These are phyloP conservation scores for Tribolium castaneum DNA, from an alignment of 1,140 invertebrate species.

Conservation along the genomic window DNA sequence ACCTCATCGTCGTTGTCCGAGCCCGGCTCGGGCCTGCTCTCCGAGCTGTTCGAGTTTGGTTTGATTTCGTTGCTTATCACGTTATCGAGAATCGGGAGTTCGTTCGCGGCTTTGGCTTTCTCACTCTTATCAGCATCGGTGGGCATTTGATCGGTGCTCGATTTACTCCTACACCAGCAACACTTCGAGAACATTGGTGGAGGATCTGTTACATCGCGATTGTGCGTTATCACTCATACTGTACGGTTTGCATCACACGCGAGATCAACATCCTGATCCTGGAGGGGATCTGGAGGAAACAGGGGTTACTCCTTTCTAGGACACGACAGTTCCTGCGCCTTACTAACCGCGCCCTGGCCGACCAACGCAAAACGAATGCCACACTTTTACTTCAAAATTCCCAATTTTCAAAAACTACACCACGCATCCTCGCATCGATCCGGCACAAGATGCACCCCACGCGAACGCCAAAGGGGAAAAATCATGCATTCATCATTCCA, in stretches of 20 bases:
- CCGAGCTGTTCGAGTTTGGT: conserved; percentile 33
- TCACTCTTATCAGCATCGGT: conserved; percentile 29
- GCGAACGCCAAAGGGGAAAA: neutral
- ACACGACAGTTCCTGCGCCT: conserved; percentile 21
- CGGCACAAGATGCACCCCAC: conserved; percentile 12
- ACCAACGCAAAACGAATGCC: conserved; percentile 22
- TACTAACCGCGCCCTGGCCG: conserved; percentile 26
- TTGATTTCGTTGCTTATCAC: neutral
- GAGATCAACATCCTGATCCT: conserved; percentile 31
- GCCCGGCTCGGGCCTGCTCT: conserved; percentile 40
- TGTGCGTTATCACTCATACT: conserved; percentile 5
- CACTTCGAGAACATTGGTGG: conserved; percentile 38
- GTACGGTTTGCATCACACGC: conserved; percentile 10
- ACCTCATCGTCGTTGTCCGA: conserved; percentile 63
- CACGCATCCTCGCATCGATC: conserved; percentile 18
- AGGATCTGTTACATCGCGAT: conserved; percentile 10
- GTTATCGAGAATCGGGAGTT: conserved; percentile 22
- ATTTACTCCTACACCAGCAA: conserved; percentile 36
- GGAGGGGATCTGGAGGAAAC: conserved; percentile 30
- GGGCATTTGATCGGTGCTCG: conserved; percentile 22
- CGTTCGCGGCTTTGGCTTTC: conserved; percentile 2
- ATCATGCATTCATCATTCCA: neutral
- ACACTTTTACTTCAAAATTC: conserved; percentile 5
- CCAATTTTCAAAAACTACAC: conserved; percentile 8
- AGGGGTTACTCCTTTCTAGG: conserved; percentile 23